A percentile compares a stretch with the other conserved stretches of the same genome.
Evolutionary conservation across 2,888 invertebrate genomes (phyloP).

Genomic region (Scelioninae gen. 1): DNA sequence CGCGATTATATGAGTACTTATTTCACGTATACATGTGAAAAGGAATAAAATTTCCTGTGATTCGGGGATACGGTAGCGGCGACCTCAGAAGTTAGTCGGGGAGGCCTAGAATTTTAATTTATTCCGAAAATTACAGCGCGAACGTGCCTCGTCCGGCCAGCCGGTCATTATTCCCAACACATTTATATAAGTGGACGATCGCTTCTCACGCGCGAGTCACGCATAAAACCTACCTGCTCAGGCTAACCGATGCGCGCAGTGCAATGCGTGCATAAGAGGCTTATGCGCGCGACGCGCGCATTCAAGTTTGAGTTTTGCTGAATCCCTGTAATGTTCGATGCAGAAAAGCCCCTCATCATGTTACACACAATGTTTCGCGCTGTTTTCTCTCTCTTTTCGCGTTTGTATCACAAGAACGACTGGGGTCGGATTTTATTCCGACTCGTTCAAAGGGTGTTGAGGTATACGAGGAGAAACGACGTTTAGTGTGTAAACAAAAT

Average conservation of each 20-base stretch:
- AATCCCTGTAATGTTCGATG: constrained; percentile 27
- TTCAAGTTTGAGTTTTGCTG: constrained; percentile 48
- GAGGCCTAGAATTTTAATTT: constrained; percentile 76
- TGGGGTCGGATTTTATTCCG: background rate
- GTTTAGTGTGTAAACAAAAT: too few species aligned
- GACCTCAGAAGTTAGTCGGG: constrained; percentile 53
- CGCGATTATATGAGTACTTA: constrained; percentile 26
- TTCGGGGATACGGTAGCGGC: constrained; percentile 52
- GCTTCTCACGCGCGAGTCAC: constrained; percentile 74
- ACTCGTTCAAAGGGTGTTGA: too few species aligned
- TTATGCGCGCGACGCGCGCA: constrained; percentile 42
- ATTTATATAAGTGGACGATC: constrained; percentile 71
- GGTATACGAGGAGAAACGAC: too few species aligned
- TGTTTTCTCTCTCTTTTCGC: constrained; percentile 16
- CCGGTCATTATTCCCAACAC: constrained; percentile 66
- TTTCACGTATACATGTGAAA: constrained; percentile 39
- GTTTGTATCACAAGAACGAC: background rate
- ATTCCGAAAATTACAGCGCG: constrained; percentile 76
- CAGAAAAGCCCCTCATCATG: constrained; percentile 34
- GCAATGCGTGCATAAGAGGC: constrained; percentile 39
- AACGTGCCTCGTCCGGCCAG: constrained; percentile 69
- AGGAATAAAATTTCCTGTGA: constrained; percentile 46
- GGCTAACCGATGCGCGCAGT: constrained; percentile 52
- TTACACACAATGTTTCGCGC: constrained; percentile 4
- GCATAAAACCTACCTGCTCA: constrained; percentile 68